phyloP scores from a whole-genome alignment of 2,888 invertebrate species.

The Agrotis segetum region DNA sequence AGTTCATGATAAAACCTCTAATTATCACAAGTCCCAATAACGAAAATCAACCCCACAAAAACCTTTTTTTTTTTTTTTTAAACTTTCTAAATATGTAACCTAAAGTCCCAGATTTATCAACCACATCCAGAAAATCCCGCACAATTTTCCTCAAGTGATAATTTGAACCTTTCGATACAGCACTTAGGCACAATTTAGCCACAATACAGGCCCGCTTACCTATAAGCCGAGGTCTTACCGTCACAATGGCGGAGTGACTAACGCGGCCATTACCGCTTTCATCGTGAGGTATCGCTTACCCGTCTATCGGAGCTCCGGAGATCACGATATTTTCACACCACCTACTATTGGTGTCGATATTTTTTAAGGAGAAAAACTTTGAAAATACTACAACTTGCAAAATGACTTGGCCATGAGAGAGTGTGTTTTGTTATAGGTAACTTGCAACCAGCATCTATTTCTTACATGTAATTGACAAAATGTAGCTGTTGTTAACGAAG shows the following conservation, averaged over 20 bases:
- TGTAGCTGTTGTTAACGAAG: too few species aligned
- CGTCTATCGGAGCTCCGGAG: slow-evolving; percentile 62
- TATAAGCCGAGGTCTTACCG: slow-evolving; percentile 44
- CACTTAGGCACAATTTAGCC: slow-evolving; percentile 50
- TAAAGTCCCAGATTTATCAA: not conserved
- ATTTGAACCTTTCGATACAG: slow-evolving; percentile 44
- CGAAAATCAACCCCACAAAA: not conserved
- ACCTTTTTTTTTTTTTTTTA: too few species aligned
- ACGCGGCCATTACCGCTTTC: slow-evolving; percentile 74
- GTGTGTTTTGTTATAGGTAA: too few species aligned
- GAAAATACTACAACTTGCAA: not conserved
- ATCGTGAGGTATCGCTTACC: slow-evolving; percentile 72
- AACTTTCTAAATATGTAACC: not conserved
- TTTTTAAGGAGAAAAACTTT: not conserved
- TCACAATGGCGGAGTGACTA: slow-evolving; percentile 71
- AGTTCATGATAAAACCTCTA: too few species aligned
- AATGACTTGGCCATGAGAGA: too few species aligned
- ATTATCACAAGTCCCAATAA: not conserved
- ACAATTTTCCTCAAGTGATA: slow-evolving; percentile 44
- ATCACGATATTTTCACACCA: slow-evolving; percentile 55
- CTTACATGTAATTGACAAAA: too few species aligned
- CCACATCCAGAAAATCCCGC: slow-evolving; percentile 13
- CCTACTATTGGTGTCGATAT: slow-evolving; percentile 35
- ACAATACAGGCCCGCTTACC: slow-evolving; percentile 47
- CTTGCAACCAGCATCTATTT: too few species aligned